Base-by-base conservation (phyloP, 2,797 vertebrate genomes). In the Typhlichthys subterraneus region DNA sequence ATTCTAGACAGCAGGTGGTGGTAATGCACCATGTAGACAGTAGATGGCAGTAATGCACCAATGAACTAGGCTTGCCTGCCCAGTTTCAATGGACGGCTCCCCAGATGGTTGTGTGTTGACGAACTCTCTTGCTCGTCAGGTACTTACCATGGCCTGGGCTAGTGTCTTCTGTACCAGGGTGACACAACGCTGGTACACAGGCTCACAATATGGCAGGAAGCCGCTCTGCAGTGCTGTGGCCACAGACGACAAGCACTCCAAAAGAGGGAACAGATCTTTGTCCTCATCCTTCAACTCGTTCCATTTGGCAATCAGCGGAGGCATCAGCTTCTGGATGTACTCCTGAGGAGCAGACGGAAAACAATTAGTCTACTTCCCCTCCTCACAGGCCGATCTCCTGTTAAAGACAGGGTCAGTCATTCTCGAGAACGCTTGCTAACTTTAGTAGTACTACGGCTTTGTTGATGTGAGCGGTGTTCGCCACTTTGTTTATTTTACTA, bases 261-360 rank as follows among this genome's bases (percentile, higher is more conserved):
- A 82, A 65, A 98, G 79, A 0, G 96, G 96, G 65, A 98, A 98
- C 5, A 98, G 94, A 57, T 97, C 96, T 78, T 98, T 98, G 84
- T 98, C 96, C 74, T 98, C 96, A 0, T 98, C 96, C 81, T 97
- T 97, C 76, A 98, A 85, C 79, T 97, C 95, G 0, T 98, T 98
- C 96, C 96, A 98, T 81, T 98, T 98, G 65, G 96, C 95, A 60
- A 98, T 98, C 23, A 98, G 90, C 0, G 96, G 96, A 0, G 96
- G 96, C 96, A 97, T 98, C 84, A 98, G 84, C 77, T 96, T 97
- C 88, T 97, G 94, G 57, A 97, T 97, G 79, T 96, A 97, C 58
- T 97, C 96, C 96, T 98, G 12, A 31, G 70, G 63, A 46, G 19
- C 8, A 45, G 5, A 52, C 42, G 51, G 12, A 48, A 48, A 48